Conservation (phyloP, 1,140 invertebrate genomes). For the Anoplolepis gracilipes region DNA sequence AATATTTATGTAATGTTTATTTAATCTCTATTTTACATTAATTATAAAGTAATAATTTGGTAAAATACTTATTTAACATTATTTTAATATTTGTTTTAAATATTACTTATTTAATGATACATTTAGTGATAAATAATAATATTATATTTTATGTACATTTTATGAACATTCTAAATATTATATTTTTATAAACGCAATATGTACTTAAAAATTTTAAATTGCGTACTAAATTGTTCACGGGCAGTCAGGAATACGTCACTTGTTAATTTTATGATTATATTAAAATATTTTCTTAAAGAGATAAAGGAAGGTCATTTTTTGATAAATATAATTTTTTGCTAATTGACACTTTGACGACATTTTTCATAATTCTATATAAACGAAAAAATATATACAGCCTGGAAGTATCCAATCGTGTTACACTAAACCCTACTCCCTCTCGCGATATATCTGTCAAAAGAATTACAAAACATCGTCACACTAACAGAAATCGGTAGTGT, state of each 20-base stretch:
- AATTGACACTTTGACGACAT: neutral
- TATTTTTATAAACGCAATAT: too few relatives aligned
- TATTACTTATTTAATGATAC: too few relatives aligned
- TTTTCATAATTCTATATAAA: conserved; percentile 14
- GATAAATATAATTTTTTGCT: neutral
- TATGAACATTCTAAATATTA: too few relatives aligned
- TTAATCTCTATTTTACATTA: too few relatives aligned
- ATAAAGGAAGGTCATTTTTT: neutral
- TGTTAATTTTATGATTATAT: neutral
- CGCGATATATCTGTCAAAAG: neutral
- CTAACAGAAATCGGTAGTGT: neutral
- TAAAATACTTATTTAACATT: too few relatives aligned
- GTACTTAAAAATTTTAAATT: conserved; percentile 3
- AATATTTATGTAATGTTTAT: too few relatives aligned
- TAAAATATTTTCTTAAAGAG: conserved; percentile 12
- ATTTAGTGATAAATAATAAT: too few relatives aligned
- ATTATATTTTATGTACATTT: too few relatives aligned
- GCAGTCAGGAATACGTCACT: conserved; percentile 21
- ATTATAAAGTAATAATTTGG: too few relatives aligned
- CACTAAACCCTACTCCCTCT: conserved; percentile 28
- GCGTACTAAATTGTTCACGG: neutral
- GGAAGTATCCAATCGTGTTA: conserved; percentile 45
- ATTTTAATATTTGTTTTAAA: too few relatives aligned
- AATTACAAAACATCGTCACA: conserved; percentile 32
- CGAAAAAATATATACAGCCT: neutral